Conservation (phyloP, 2,113 vertebrate species). For the Carassius carassius region DNA sequence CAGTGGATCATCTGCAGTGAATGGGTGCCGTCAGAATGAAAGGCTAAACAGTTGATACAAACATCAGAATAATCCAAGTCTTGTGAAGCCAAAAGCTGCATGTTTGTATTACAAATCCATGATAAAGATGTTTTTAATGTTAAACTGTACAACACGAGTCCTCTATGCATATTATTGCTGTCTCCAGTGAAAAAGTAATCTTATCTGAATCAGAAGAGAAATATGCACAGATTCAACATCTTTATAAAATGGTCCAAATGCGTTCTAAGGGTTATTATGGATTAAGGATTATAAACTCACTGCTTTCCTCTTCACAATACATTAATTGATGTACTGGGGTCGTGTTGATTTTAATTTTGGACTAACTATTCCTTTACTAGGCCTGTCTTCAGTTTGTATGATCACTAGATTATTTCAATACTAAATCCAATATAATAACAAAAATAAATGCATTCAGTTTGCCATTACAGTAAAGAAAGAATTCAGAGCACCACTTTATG, state of each 20-base stretch:
- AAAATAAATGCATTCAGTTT: background rate
- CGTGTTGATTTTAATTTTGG: background rate
- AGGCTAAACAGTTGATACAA: background rate
- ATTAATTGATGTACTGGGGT: background rate
- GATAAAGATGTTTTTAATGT: background rate
- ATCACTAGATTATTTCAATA: background rate
- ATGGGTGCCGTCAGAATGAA: too few relatives aligned
- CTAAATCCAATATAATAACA: background rate
- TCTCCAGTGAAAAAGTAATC: too few relatives aligned
- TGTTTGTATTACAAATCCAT: background rate
- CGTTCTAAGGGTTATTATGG: background rate
- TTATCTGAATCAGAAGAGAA: too few relatives aligned
- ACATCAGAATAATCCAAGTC: background rate
- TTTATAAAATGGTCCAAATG: background rate
- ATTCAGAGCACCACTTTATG: background rate
- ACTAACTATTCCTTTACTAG: too few relatives aligned
- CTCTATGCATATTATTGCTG: too few relatives aligned
- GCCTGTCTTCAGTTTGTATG: too few relatives aligned
- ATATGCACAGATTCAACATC: background rate
- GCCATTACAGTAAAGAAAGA: background rate
- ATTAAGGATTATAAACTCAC: background rate
- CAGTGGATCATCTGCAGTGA: too few relatives aligned
- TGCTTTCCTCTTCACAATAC: background rate
- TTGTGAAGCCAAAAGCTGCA: background rate
- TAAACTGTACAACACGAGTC: background rate